Evolutionary conservation across 2,888 invertebrate genomes (phyloP).

Genomic region (Amphimallon solstitiale): DNA sequence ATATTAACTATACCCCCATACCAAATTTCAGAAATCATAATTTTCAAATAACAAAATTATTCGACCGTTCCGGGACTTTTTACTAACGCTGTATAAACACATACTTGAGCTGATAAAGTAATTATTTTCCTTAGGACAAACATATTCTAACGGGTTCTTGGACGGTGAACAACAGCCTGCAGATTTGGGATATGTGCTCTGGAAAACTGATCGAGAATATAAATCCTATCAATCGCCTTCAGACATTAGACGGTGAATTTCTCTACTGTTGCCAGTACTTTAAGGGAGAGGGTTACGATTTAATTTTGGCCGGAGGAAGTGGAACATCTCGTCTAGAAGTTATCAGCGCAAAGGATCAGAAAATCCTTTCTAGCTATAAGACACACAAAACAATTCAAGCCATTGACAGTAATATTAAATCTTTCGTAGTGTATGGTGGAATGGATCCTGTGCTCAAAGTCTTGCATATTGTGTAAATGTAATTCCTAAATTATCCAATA

Average conservation of each 20-base stretch:
- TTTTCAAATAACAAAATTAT: too few relatives aligned
- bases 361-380: constrained; percentile 52
- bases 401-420: constrained; percentile 51
- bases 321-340: constrained; percentile 58
- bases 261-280: constrained; percentile 68
- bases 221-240: constrained; percentile 65
- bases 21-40: too few relatives aligned
- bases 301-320: constrained; percentile 57
- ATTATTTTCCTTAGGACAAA: constrained; percentile 51
- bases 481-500: too few relatives aligned
- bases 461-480: constrained; percentile 41
- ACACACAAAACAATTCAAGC: constrained; percentile 55
- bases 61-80: too few relatives aligned
- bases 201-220: constrained; percentile 64
- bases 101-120: not conserved
- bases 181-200: constrained; percentile 67
- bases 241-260: constrained; percentile 68
- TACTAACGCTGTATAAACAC: too few relatives aligned
- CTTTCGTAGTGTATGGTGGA: constrained; percentile 55
- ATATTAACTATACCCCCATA: too few relatives aligned
- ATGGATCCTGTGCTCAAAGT: constrained; percentile 55
- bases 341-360: constrained; percentile 55
- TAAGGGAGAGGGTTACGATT: constrained; percentile 55
- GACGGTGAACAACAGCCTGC: constrained; percentile 66
- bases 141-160: constrained; percentile 67